Base-by-base conservation (phyloP, 2,797 vertebrate species). In the Poeciliopsis infans region DNA sequence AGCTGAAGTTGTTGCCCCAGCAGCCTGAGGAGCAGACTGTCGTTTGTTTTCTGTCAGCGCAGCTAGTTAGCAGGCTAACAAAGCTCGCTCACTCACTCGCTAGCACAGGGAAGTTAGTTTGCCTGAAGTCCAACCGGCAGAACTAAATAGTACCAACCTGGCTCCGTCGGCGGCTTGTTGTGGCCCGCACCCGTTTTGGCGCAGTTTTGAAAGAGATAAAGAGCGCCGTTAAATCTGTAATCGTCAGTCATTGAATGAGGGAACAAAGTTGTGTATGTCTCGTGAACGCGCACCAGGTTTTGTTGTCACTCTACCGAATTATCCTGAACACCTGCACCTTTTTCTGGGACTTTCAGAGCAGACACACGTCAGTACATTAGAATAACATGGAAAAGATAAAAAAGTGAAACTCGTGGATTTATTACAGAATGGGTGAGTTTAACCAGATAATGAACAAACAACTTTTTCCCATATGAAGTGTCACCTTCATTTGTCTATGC, bases 271-370 rank as follows among this genome's bases (percentile, higher is more conserved):
- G 81, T 79, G 41, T 72, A 33, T 15, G 78, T 74, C 43, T 72
- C 88, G 79, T 79, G 89, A 84, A 70, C 82, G 85, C 79, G 90
- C 89, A 16, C 86, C 87, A 78, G 5, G 77, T 12, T 57, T 5
- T 5, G 77, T 0, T 89, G 89, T 93, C 92, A 89, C 72, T 89
- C 88, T 91, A 51, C 1, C 4, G 6, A 39, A 43, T 53, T 23
- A 33, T 69, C 39, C 36, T 36, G 11, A 15, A n/a, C 18, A 77
- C 33, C 55, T 45, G 5, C 53, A n/a, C 45, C 8, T n/a, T 69
- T 43, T 43, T 23, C 16, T 39, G 45, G 36, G 31, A 16, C 10
- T 47, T n/a, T 28, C 36, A 41, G 3, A 25, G 23, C 64, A 66
- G 25, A 41, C 15, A 18, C 59, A 4, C 16, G 2, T 7, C 16